Base-by-base conservation (phyloP, 2,113 vertebrate species). In the Edolisoma coerulescens region DNA sequence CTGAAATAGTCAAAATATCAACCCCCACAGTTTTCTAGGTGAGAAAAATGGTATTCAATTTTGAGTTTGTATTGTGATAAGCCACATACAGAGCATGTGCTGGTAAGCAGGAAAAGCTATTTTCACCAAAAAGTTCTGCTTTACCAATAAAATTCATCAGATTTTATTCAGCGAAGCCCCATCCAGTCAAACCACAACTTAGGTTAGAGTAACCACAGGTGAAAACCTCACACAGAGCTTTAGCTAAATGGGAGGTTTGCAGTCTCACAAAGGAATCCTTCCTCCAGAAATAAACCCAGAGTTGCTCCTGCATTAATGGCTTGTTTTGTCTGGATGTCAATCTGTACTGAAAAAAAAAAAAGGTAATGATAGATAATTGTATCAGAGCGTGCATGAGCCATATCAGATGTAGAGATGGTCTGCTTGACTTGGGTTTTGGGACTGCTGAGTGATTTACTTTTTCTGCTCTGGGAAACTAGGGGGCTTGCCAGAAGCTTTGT, bases 281-380 rank as follows among this genome's bases (percentile, higher is more conserved):
- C 84, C 69, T 94, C 52, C 85, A 81, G 56, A 92, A 95, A 87
- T 92, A 96, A 93, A 86, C 59, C 18, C 32, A 24, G 76, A 78
- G 32, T 45, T 81, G 35, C 23, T 96, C 44, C 85, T 94, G 69
- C 52, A 70, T 84, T 93, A 94, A 68, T 71, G 77, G 42, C 39
- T 91, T 96, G 93, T 97, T 97, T 94, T 77, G 93, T 95, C 90
- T 96, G 76, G 80, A 68, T 92, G 88, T 84, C 73, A 94, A 41
- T 78, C 88, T 81, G 35, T 67, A 67, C 26, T 76, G 45, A 4
- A 57, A 27, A 44, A 70, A 64, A 84, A 33, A 76, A 39, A 56
- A 32, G 2, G 19, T 83, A 94, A 96, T 90, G 89, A 77, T 41
- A 88, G 87, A 81, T 94, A 93, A 95, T 94, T 94, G 78, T 67